Percentiles rank a stretch among this genome's conserved stretches.
Conservation (phyloP, 2,888 invertebrate genomes). For the Luperina testacea region DNA sequence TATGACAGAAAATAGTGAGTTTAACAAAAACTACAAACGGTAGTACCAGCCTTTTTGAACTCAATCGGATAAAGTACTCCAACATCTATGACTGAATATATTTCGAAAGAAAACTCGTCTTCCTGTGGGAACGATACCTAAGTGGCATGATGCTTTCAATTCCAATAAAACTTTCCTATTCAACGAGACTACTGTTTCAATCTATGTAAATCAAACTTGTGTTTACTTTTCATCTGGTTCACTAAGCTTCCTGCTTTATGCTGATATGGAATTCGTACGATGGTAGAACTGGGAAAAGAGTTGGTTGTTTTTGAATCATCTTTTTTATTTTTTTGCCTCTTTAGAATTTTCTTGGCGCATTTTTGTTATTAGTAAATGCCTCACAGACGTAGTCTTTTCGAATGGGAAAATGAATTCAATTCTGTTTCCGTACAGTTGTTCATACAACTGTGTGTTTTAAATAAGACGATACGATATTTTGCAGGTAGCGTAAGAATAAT, state of each 20-base stretch:
- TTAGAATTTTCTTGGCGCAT: not conserved
- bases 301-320: constrained; percentile 7
- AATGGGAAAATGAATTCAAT: not conserved
- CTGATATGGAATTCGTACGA: constrained; percentile 41
- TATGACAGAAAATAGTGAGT: not conserved
- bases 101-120: constrained; percentile 57
- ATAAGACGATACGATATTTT: not conserved
- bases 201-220: constrained; percentile 77
- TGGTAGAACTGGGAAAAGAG: constrained; percentile 13
- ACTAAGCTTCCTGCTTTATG: constrained; percentile 61
- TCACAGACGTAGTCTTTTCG: not conserved
- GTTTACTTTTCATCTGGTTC: constrained; percentile 76
- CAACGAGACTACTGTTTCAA: constrained; percentile 74
- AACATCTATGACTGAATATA: constrained; percentile 56
- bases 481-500: not conserved
- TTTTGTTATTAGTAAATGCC: constrained; percentile 4
- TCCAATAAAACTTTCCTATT: constrained; percentile 78
- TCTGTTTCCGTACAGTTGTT: not conserved
- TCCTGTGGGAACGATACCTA: constrained; percentile 66
- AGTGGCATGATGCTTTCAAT: constrained; percentile 74
- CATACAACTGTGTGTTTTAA: not conserved
- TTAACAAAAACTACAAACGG: constrained; percentile 25
- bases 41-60: constrained; percentile 35
- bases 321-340: constrained; percentile 4
- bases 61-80: constrained; percentile 58